These are phyloP conservation scores for Bombus pascuorum DNA, from an alignment of 1,140 invertebrate genomes.

Conservation along the genomic window DNA sequence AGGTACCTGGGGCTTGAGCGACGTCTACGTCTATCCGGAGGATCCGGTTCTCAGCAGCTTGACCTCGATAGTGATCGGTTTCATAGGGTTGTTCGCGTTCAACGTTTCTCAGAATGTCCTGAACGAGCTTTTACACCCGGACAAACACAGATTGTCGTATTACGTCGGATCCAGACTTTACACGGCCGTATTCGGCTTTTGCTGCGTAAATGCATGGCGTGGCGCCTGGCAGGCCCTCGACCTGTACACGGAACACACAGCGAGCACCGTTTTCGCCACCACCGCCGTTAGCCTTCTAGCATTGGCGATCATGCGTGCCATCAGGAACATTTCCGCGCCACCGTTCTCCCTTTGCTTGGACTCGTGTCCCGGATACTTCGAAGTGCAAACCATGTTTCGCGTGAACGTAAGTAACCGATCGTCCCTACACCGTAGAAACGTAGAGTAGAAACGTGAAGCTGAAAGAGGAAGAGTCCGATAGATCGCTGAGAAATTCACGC, in stretches of 20 bases:
- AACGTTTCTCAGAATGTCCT: slow-evolving; percentile 87
- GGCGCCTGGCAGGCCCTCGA: slow-evolving; percentile 91
- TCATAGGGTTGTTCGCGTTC: slow-evolving; percentile 87
- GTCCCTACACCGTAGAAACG: not conserved
- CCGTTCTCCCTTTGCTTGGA: slow-evolving; percentile 91
- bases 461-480: not conserved
- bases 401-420: slow-evolving; percentile 84
- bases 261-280: slow-evolving; percentile 84
- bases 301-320: slow-evolving; percentile 85
- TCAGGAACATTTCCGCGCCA: slow-evolving; percentile 91
- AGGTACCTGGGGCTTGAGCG: slow-evolving; percentile 92
- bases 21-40: slow-evolving; percentile 86
- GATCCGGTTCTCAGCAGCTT: slow-evolving; percentile 84
- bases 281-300: slow-evolving; percentile 86
- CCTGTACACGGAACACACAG: slow-evolving; percentile 84
- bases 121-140: slow-evolving; percentile 85
- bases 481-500: too few relatives aligned
- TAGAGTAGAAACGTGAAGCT: not conserved
- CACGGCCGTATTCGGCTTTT: slow-evolving; percentile 88
- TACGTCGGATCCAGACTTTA: slow-evolving; percentile 89
- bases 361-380: slow-evolving; percentile 89
- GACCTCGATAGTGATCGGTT: slow-evolving; percentile 87
- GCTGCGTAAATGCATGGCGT: slow-evolving; percentile 92
- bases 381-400: slow-evolving; percentile 92
- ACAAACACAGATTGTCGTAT: slow-evolving; percentile 86